These are phyloP conservation scores for Drosophila virilis DNA, from an alignment of 1,140 invertebrate genomes.

Conservation along the genomic window DNA sequence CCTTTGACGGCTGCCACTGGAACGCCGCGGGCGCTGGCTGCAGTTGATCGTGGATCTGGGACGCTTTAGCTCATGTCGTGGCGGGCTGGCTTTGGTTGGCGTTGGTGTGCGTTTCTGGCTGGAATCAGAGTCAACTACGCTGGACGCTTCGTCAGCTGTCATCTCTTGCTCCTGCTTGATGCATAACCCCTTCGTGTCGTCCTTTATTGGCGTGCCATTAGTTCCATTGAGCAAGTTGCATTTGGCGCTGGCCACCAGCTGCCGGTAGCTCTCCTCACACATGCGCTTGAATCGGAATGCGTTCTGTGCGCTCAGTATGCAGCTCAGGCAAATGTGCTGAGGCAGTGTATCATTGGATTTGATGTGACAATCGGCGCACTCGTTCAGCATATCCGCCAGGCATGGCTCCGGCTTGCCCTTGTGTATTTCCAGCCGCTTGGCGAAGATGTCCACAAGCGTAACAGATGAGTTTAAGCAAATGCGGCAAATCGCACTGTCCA, in stretches of 20 bases:
- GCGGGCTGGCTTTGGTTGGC: too few relatives aligned
- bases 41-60: too few relatives aligned
- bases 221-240: neutral
- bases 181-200: too few relatives aligned
- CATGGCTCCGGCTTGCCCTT: conserved; percentile 10
- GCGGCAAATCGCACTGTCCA: conserved; percentile 23
- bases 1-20: too few relatives aligned
- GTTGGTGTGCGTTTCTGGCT: too few relatives aligned
- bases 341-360: conserved; percentile 11
- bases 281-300: conserved; percentile 21
- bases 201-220: neutral
- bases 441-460: conserved; percentile 18
- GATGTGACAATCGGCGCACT: conserved; percentile 20
- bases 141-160: too few relatives aligned
- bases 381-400: conserved; percentile 29
- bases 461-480: conserved; percentile 17
- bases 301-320: conserved; percentile 21
- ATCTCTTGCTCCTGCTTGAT: neutral
- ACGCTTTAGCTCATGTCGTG: too few relatives aligned
- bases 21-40: too few relatives aligned
- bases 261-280: conserved; percentile 18
- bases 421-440: neutral
- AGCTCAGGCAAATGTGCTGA: conserved; percentile 18
- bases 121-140: too few relatives aligned
- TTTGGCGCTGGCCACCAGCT: neutral